Percentiles rank a stretch among this genome's conserved stretches.
phyloP scores from a whole-genome alignment of 2,797 vertebrate species.

The Cyprinodon diabolis region DNA sequence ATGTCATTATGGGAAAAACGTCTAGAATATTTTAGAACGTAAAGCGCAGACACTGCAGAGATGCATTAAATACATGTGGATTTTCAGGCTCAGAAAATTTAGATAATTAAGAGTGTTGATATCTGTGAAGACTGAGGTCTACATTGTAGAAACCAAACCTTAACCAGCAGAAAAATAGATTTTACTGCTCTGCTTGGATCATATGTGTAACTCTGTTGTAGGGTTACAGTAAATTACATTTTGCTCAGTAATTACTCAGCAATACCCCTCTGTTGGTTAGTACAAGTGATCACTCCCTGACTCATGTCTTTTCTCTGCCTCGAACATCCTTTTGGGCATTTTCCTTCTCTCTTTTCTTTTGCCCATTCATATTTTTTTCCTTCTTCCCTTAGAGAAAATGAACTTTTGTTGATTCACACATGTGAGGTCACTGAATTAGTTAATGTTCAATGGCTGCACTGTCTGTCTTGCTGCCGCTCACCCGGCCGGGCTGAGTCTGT shows the following conservation, averaged over 20 bases:
- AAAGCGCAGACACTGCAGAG: neutral
- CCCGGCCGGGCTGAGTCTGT: conserved; percentile 32
- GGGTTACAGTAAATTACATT: conserved; percentile 70
- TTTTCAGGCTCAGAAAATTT: neutral
- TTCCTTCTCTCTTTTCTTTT: conserved; percentile 64
- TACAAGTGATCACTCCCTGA: conserved; percentile 58
- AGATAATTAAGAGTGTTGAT: neutral
- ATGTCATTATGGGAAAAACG: neutral
- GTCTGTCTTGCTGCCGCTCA: conserved; percentile 59
- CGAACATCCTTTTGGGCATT: conserved; percentile 54
- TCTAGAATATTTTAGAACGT: neutral
- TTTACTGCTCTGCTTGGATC: conserved; percentile 24
- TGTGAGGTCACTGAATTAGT: conserved; percentile 65
- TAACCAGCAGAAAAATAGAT: conserved; percentile 19
- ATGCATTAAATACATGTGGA: neutral
- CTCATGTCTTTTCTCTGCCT: conserved; percentile 57
- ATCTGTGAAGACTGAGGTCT: neutral
- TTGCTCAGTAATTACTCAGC: conserved; percentile 71
- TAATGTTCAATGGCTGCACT: conserved; percentile 65
- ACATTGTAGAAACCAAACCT: conserved; percentile 11
- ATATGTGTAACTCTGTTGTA: conserved; percentile 65
- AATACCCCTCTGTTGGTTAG: conserved; percentile 55
- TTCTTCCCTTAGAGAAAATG: conserved; percentile 60
- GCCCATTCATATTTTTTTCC: conserved; percentile 61
- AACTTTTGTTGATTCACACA: conserved; percentile 79